Base-by-base conservation (phyloP, 2,888 invertebrate species). In the Onchidella celtica region DNA sequence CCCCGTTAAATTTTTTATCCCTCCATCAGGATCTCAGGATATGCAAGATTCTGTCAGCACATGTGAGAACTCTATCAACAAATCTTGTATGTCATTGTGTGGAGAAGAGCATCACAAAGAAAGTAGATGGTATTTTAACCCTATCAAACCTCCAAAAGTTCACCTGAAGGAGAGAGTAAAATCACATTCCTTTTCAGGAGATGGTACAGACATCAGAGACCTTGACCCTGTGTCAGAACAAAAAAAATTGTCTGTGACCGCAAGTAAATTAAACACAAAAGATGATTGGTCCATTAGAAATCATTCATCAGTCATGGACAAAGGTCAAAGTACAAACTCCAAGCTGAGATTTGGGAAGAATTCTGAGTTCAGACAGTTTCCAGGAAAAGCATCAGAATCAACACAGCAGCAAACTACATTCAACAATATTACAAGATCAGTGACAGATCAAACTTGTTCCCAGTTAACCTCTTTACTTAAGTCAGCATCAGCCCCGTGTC, bases 401-500 rank as follows among this genome's bases (percentile, higher is more conserved):
- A 6, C 6, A 11, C 17, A 11, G 17, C 17, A 11, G 47, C 47
- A 6, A 55, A 72, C 32, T 2, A 27, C 27, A 55, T 34, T 6
- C 27, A 40, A 1, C 14, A n/a, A 38, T 40, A 9, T 0, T 24
- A n/a, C 34, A n/a, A 9, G 32, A 34, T 34, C n/a, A 21, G 57
- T 11, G n/a, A 34, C 55, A 9, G 34, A 57, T 21, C 47, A 72
- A 24, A 57, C 9, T 57, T 72, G 17, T 72, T 72, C 72, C 4
- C 57, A 74, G 29, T 63, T 74, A 1, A 63, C 59, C n/a, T 74
- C 74, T 4, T 34, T 74, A 4, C 61, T 74, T 14, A 74, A 40
- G 27, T 74, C 74, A 14, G 57, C 73, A 11, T 2, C 27, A 4
- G 24, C 38, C 14, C 61, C 74, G 4, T 14, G 36, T 1, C 40